phyloP scores from a whole-genome alignment of 2,797 vertebrate genomes.

The Chelon labrosus region DNA sequence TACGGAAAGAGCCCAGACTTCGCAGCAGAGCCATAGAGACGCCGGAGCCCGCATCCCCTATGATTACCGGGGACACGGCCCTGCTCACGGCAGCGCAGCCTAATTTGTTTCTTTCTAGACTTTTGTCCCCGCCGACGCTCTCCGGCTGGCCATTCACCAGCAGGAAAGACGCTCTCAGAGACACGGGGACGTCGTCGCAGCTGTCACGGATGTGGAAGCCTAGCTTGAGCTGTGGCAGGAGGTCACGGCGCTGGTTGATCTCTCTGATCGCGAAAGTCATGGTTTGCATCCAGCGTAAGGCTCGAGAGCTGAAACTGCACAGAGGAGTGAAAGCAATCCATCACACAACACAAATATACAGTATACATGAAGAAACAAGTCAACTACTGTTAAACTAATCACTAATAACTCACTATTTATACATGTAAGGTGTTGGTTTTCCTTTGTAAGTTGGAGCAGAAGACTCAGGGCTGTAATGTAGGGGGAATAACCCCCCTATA shows the following conservation, averaged over 20 bases:
- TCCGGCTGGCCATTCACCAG: slow-evolving; percentile 77
- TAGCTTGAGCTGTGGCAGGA: slow-evolving; percentile 76
- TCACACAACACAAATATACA: background rate
- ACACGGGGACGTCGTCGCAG: slow-evolving; percentile 73
- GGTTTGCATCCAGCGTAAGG: slow-evolving; percentile 81
- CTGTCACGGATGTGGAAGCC: slow-evolving; percentile 82
- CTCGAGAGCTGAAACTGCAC: slow-evolving; percentile 76
- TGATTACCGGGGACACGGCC: slow-evolving; percentile 72
- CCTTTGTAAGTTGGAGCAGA: slow-evolving; percentile 58
- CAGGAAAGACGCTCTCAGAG: slow-evolving; percentile 71
- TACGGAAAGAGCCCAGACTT: slow-evolving; percentile 78
- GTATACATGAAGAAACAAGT: background rate
- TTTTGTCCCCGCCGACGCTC: background rate
- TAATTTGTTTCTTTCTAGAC: slow-evolving; percentile 1
- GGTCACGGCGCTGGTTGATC: slow-evolving; percentile 75
- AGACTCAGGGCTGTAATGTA: slow-evolving; percentile 75
- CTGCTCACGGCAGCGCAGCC: slow-evolving; percentile 55
- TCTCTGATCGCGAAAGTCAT: slow-evolving; percentile 82
- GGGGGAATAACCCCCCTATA: slow-evolving; percentile 80
- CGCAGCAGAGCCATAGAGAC: slow-evolving; percentile 78
- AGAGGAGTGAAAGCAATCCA: slow-evolving; percentile 24
- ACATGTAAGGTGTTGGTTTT: slow-evolving; percentile 66
- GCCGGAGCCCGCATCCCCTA: slow-evolving; percentile 81
- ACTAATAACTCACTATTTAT: slow-evolving; percentile 76
- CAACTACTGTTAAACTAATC: background rate